These are phyloP conservation scores for Mizuhopecten yessoensis DNA, from an alignment of 1,140 invertebrate genomes.

Conservation along the genomic window DNA sequence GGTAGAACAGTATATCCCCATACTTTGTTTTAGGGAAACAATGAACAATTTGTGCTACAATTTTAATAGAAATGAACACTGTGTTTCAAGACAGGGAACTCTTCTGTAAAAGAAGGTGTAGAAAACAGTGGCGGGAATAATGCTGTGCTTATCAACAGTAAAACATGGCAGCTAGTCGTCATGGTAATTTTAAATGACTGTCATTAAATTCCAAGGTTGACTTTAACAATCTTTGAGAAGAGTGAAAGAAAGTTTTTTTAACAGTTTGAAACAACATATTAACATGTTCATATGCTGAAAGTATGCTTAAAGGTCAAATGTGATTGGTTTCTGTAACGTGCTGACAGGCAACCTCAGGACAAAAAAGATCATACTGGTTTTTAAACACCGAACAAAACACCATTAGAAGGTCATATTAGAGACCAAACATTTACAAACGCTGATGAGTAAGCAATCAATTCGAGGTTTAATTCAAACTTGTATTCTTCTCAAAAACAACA, in stretches of 20 bases:
- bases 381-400: neutral
- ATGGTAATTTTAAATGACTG: neutral
- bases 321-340: neutral
- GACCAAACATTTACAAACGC: neutral
- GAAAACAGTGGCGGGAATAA: neutral
- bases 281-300: neutral
- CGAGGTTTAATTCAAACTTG: neutral
- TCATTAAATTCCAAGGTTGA: neutral
- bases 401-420: too few relatives aligned
- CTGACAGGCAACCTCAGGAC: neutral
- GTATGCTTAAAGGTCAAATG: neutral
- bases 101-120: neutral
- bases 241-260: neutral
- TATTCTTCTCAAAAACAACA: neutral
- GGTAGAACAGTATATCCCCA: too few relatives aligned
- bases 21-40: too few relatives aligned
- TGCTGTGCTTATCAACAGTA: neutral
- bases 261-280: neutral
- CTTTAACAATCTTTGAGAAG: neutral
- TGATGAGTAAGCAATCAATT: neutral
- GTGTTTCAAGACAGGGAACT: too few relatives aligned
- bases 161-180: neutral
- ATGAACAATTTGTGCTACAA: too few relatives aligned
- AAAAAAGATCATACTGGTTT: neutral
- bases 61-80: too few relatives aligned